Percentiles rank a stretch among this genome's conserved stretches.
Evolutionary conservation across 2,888 invertebrate species (phyloP).

Genomic region (Epinotia ramella): DNA sequence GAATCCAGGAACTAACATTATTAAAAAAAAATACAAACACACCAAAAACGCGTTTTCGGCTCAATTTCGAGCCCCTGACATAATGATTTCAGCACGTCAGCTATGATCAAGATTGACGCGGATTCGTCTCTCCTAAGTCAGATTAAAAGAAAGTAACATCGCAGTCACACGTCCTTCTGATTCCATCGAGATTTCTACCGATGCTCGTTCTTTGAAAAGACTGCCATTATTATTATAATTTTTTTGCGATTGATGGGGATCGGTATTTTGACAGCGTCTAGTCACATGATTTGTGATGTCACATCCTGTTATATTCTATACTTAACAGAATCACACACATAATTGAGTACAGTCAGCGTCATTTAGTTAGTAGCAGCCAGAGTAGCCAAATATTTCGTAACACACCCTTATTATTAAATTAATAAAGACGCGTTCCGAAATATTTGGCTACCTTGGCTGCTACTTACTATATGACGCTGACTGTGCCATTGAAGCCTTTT

Average conservation of each 20-base stretch:
- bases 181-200: not conserved
- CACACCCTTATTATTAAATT: too few relatives aligned
- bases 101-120: slow-evolving; percentile 46
- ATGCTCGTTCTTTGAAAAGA: not conserved
- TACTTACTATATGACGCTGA: too few relatives aligned
- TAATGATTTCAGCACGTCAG: slow-evolving; percentile 44
- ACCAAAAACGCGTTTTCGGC: not conserved
- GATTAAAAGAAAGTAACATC: slow-evolving; percentile 54
- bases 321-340: too few relatives aligned
- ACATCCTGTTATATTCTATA: too few relatives aligned
- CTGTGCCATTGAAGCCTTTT: too few relatives aligned
- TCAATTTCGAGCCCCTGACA: not conserved
- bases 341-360: too few relatives aligned
- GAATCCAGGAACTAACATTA: too few relatives aligned
- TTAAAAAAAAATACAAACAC: not conserved
- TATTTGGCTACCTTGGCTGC: too few relatives aligned
- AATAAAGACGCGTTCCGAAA: too few relatives aligned
- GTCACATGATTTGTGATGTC: not conserved
- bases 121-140: slow-evolving; percentile 49
- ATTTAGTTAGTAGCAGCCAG: too few relatives aligned
- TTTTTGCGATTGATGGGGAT: too few relatives aligned
- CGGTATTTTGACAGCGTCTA: not conserved
- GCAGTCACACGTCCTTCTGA: slow-evolving; percentile 47
- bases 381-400: too few relatives aligned
- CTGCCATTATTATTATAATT: not conserved